These are phyloP conservation scores for Pseudomugil tenellus DNA, from an alignment of 2,797 vertebrate species.

Conservation along the genomic window DNA sequence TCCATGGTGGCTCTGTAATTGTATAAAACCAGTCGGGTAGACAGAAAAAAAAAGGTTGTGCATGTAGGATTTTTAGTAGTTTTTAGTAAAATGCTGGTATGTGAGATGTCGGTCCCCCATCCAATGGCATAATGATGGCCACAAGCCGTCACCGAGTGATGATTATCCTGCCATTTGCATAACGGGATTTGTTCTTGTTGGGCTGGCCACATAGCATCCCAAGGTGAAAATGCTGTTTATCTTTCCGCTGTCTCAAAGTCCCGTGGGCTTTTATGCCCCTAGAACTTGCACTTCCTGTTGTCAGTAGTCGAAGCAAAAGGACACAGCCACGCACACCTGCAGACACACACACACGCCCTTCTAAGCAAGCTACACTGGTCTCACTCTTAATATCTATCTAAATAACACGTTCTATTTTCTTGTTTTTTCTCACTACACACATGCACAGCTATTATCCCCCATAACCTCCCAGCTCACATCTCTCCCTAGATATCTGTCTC, in stretches of 20 bases:
- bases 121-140: conserved; percentile 53
- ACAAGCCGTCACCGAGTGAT: conserved; percentile 56
- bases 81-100: conserved; percentile 45
- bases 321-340: conserved; percentile 6
- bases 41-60: conserved; percentile 51
- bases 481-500: conserved; percentile 14
- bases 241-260: conserved; percentile 74
- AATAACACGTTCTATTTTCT: conserved; percentile 2
- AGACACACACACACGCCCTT: conserved; percentile 14
- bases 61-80: conserved; percentile 43
- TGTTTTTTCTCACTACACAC: conserved; percentile 16
- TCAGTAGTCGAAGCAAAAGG: conserved; percentile 47
- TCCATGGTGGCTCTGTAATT: conserved; percentile 57
- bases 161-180: conserved; percentile 75
- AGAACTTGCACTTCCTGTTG: conserved; percentile 69
- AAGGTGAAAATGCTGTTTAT: conserved; percentile 77
- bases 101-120: conserved; percentile 53
- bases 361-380: conserved; percentile 14
- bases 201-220: conserved; percentile 66
- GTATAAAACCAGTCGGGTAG: conserved; percentile 61
- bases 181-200: conserved; percentile 80
- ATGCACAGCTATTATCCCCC: conserved; percentile 21
- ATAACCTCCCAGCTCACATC: conserved; percentile 26
- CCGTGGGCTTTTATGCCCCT: conserved; percentile 65
- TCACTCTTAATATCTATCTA: conserved; percentile 31